A percentile compares a stretch with the other conserved stretches of the same genome.
These are phyloP conservation scores for Rhinopomastus cyanomelas DNA, from an alignment of 2,113 vertebrate genomes.

Conservation along the genomic window DNA sequence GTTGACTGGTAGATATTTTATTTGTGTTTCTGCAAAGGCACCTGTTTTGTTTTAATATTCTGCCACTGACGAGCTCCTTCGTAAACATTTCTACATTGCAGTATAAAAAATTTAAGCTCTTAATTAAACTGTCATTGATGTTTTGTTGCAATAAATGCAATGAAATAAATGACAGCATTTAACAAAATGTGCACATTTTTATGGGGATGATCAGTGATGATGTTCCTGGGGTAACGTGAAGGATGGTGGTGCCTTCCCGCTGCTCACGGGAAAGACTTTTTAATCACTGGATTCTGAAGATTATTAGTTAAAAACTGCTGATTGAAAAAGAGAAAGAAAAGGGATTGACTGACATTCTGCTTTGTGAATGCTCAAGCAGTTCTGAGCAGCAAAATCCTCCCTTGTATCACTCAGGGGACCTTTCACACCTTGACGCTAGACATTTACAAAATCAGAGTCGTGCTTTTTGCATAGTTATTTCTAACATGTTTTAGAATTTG, in stretches of 20 bases:
- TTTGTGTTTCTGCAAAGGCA: constrained; percentile 46
- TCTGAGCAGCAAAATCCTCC: neutral
- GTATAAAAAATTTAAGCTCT: constrained; percentile 64
- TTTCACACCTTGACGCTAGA: neutral
- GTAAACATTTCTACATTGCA: constrained; percentile 63
- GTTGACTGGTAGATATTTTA: constrained; percentile 32
- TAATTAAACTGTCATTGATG: constrained; percentile 63
- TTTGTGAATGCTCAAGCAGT: neutral
- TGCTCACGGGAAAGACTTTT: neutral
- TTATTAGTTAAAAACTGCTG: neutral
- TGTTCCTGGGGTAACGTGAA: neutral
- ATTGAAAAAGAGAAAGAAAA: neutral
- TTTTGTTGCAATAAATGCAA: constrained; percentile 45
- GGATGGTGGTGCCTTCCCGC: neutral
- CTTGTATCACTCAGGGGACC: neutral
- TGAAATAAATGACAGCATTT: constrained; percentile 51
- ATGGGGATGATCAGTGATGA: neutral
- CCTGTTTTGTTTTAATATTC: constrained; percentile 49
- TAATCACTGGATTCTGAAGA: neutral
- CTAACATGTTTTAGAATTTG: neutral
- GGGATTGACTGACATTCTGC: neutral
- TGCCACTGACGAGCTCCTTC: constrained; percentile 4
- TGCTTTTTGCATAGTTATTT: neutral
- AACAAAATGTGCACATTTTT: constrained; percentile 13
- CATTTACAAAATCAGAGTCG: neutral